Conservation (phyloP, 92 coral and sea anemone genomes). For the Montipora capitata region DNA sequence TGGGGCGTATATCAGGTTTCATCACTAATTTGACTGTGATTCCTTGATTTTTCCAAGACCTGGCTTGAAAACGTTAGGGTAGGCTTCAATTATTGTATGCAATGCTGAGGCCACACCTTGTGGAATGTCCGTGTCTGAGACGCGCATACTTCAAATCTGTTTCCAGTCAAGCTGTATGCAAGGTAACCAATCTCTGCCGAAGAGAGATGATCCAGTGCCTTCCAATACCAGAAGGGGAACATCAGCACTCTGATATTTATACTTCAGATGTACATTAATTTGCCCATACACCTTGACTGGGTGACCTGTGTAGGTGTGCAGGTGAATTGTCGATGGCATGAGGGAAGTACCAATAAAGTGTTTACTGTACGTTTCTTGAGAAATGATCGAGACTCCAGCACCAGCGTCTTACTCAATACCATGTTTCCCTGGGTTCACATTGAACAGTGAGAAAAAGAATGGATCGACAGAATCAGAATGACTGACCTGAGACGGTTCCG, state of each 20-base stretch:
- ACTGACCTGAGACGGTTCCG: conserved; percentile 27
- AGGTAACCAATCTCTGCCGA: conserved; percentile 74
- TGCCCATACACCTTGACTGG: conserved; percentile 57
- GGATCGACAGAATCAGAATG: conserved; percentile 21
- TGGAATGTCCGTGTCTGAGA: conserved; percentile 28
- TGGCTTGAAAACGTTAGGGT: conserved; percentile 50
- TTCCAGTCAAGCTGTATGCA: conserved; percentile 64
- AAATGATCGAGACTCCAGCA: conserved; percentile 56
- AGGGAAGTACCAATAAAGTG: conserved; percentile 56
- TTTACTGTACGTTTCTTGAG: conserved; percentile 60
- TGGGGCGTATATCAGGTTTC: conserved; percentile 48
- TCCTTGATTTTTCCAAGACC: conserved; percentile 42
- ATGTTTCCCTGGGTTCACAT: conserved; percentile 14
- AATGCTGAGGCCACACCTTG: background rate
- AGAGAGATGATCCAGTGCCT: conserved; percentile 68
- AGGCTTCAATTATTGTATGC: background rate
- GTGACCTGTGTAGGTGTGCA: conserved; percentile 69
- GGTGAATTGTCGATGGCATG: conserved; percentile 47
- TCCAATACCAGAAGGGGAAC: conserved; percentile 68
- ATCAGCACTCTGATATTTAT: conserved; percentile 53
- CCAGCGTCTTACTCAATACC: conserved; percentile 74
- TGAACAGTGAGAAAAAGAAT: conserved; percentile 45
- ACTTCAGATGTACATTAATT: conserved; percentile 54
- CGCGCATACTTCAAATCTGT: conserved; percentile 45
- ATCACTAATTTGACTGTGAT: conserved; percentile 46